These are phyloP conservation scores for Uropsilus gracilis DNA, from an alignment of 2,113 vertebrate species.

Conservation along the genomic window DNA sequence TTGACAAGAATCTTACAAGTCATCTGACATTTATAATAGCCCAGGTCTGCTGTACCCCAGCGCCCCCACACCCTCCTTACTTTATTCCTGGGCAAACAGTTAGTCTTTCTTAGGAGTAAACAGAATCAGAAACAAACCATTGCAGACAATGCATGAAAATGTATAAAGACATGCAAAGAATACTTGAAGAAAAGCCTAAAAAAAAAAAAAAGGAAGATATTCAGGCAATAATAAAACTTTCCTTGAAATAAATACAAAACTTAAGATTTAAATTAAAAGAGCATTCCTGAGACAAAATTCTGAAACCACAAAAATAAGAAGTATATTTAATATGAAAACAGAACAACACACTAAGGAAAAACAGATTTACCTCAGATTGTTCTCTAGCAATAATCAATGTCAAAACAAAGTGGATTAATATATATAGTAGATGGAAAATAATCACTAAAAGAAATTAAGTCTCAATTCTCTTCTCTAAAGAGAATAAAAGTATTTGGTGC, in stretches of 20 bases:
- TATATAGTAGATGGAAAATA: too few species aligned
- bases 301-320: not conserved
- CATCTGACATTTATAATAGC: not conserved
- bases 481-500: not conserved
- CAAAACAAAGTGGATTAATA: not conserved
- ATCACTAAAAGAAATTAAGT: not conserved
- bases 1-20: not conserved
- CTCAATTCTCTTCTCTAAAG: too few species aligned
- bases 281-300: not conserved
- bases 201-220: not conserved
- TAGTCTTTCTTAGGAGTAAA: not conserved
- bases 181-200: not conserved
- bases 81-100: not conserved
- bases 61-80: fast-evolving
- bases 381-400: not conserved
- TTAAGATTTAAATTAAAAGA: not conserved
- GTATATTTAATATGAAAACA: not conserved
- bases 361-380: not conserved
- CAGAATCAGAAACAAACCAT: not conserved
- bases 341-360: not conserved
- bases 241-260: not conserved
- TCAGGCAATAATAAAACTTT: not conserved
- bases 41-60: not conserved
- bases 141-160: not conserved
- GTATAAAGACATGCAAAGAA: not conserved